phyloP scores from a whole-genome alignment of 2,888 invertebrate species.

The Ophioninae sp. region DNA sequence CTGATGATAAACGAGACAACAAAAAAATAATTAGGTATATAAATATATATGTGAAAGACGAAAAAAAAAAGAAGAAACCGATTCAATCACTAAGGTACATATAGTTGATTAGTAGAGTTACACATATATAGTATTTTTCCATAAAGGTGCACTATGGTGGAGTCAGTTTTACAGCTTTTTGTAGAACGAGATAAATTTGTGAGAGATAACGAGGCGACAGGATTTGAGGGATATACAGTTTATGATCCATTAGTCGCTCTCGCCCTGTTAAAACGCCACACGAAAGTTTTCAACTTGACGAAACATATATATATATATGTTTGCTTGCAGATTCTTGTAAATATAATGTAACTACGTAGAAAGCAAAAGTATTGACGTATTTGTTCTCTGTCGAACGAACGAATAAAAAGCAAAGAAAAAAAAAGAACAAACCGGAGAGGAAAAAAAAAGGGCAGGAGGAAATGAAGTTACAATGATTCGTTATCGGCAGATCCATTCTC shows the following conservation, averaged over 20 bases:
- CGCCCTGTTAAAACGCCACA: conserved; percentile 24
- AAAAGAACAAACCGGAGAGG: conserved; percentile 5
- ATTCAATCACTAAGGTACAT: conserved; percentile 61
- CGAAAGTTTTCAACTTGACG: conserved; percentile 41
- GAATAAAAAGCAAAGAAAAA: too few species aligned
- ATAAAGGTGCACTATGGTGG: conserved; percentile 60
- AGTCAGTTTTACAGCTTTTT: conserved; percentile 58
- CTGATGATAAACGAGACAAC: conserved; percentile 3
- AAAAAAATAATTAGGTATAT: conserved; percentile 5
- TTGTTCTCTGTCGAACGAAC: conserved; percentile 32
- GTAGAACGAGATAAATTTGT: conserved; percentile 35
- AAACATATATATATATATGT: conserved; percentile 53
- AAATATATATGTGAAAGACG: conserved; percentile 1
- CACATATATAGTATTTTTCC: conserved; percentile 66
- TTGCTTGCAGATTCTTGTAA: conserved; percentile 72
- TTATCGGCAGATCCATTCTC: conserved; percentile 42
- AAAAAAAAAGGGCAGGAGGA: conserved; percentile 13
- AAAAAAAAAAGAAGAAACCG: conserved; percentile 42
- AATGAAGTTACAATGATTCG: conserved; percentile 23
- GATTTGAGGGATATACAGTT: neutral
- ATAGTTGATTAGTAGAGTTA: conserved; percentile 56
- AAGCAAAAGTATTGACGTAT: conserved; percentile 63
- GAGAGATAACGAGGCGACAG: neutral
- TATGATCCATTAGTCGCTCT: conserved; percentile 36
- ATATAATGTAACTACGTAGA: conserved; percentile 62